Base-by-base conservation (phyloP, 2,797 vertebrate genomes). In the Pygocentrus nattereri region DNA sequence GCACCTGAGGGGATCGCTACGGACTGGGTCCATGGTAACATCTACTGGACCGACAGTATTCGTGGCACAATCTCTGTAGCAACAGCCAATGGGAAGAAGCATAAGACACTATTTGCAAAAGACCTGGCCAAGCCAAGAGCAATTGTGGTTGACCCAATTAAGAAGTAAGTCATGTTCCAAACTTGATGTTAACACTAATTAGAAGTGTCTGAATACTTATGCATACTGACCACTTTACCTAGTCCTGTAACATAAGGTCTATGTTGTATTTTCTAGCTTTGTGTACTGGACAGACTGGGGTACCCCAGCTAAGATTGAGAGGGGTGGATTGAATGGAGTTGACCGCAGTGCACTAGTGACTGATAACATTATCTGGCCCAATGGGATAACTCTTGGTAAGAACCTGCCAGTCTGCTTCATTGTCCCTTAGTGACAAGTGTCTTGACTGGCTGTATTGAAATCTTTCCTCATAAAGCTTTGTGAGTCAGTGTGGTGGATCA, bases 261-360 rank as follows among this genome's bases (percentile, higher is more conserved):
- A 2, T 78, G 13, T 76, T 84, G 5, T 86, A 21, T 61, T 44
- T 41, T 74, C 8, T 84, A 98, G 97, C 89, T 98, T 97, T 85
- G 87, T 98, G 88, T 98, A 96, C 88, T 98, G 97, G 97, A 96
- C 96, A 0, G 96, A 98, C 82, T 98, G 97, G 97, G 96, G 97
- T 0, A 92, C 81, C n/a, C 93, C 96, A 0, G 95, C 97, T 34
- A 95, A 96, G 88, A 97, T 98, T 38, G 95, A 96, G 86, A 98
- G 94, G 83, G 94, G 90, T 0, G 97, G 97, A 21, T 93, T 98
- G 70, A 98, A 98, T 0, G 97, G 97, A 49, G 95, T 88, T 0
- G 95, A 95, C 81, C 90, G 94, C 54, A 90, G 81, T 1, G 85
- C 95, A 0, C 86, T 98, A 82, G 97, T 98, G 74, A 95, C 93